These are phyloP conservation scores for Nematopogon swammerdamellus DNA, from an alignment of 2,888 invertebrate species.

Conservation along the genomic window DNA sequence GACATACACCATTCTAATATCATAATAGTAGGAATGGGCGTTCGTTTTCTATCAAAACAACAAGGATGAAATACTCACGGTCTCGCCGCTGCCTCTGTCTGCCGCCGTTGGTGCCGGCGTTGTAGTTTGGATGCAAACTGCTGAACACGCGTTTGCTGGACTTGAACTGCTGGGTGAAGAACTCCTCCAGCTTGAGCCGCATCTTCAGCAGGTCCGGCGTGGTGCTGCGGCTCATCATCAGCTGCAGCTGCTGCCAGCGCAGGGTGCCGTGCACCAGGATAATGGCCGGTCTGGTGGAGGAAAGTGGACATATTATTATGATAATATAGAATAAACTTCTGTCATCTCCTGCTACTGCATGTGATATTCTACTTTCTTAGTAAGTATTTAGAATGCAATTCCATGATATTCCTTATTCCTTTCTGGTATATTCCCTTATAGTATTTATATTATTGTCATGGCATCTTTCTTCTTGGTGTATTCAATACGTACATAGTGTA, in stretches of 20 bases:
- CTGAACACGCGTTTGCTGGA: constrained; percentile 91
- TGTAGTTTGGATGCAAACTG: constrained; percentile 48
- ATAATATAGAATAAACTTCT: too few relatives aligned
- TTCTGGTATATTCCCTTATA: too few relatives aligned
- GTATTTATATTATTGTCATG: too few relatives aligned
- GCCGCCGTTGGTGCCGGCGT: constrained; percentile 14
- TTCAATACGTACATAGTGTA: too few relatives aligned
- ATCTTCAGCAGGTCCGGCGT: constrained; percentile 96
- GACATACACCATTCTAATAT: too few relatives aligned
- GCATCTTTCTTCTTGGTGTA: too few relatives aligned
- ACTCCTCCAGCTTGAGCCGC: constrained; percentile 94
- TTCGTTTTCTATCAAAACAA: too few relatives aligned
- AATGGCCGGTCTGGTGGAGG: constrained; percentile 67
- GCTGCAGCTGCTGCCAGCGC: constrained; percentile 92
- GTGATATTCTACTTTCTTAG: too few relatives aligned
- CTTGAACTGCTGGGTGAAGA: constrained; percentile 97
- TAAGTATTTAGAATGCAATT: too few relatives aligned
- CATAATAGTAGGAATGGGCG: too few relatives aligned
- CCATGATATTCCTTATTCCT: too few relatives aligned
- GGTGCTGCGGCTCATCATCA: constrained; percentile 95
- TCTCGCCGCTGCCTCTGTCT: constrained; percentile 26
- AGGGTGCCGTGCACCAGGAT: constrained; percentile 91
- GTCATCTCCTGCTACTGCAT: too few relatives aligned
- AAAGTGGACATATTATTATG: not conserved
- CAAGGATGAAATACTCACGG: constrained; percentile 20